phyloP scores from a whole-genome alignment of 2,113 vertebrate species.

The Eudyptes chrysolophus region DNA sequence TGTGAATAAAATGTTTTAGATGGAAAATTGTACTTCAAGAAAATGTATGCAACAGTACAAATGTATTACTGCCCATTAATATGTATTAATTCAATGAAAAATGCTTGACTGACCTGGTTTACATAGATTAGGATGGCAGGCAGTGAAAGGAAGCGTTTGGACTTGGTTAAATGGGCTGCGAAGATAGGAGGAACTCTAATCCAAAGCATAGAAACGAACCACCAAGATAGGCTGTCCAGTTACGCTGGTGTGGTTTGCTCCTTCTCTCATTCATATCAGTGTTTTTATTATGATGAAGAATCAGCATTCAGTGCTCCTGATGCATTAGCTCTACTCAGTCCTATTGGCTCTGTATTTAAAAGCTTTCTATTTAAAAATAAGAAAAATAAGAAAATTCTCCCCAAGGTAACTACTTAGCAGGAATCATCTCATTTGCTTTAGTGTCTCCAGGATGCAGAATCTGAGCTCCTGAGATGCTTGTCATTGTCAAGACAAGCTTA shows the following conservation, averaged over 20 bases:
- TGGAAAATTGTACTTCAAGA: conserved; percentile 68
- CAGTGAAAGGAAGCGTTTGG: conserved; percentile 54
- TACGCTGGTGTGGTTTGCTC: background rate
- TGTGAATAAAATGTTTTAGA: conserved; percentile 70
- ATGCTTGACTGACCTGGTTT: conserved; percentile 60
- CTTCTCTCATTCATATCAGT: background rate
- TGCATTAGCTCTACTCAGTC: background rate
- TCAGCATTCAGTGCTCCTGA: background rate
- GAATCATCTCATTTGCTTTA: conserved; percentile 21
- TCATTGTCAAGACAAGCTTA: background rate
- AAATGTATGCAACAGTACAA: conserved; percentile 68
- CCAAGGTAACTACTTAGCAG: background rate
- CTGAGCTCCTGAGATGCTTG: background rate
- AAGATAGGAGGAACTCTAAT: conserved; percentile 8
- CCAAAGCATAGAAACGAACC: background rate
- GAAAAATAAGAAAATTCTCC: background rate
- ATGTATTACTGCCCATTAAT: conserved; percentile 70
- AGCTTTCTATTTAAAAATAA: background rate
- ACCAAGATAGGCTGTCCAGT: background rate
- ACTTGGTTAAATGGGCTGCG: conserved; percentile 61
- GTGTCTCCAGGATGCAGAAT: background rate
- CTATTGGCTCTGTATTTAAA: background rate
- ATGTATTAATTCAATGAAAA: conserved; percentile 72
- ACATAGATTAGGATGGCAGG: conserved; percentile 63
- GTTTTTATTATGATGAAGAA: background rate